phyloP scores from a whole-genome alignment of 2,797 vertebrate genomes.

The Eulemur mongoz region DNA sequence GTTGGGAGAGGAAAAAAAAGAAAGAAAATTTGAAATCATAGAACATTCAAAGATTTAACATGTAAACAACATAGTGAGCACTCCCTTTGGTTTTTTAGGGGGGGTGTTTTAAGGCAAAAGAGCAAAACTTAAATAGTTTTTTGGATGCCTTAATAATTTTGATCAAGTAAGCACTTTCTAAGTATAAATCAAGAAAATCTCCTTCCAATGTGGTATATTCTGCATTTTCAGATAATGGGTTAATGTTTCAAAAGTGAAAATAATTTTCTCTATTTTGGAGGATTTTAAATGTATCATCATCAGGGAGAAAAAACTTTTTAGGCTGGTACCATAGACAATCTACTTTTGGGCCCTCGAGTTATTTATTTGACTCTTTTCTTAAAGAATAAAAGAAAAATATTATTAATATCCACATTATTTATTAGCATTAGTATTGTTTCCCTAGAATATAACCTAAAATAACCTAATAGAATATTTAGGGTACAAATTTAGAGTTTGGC shows the following conservation, averaged over 20 bases:
- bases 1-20: too few relatives aligned
- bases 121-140: not conserved
- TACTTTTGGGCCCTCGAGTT: not conserved
- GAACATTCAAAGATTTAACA: not conserved
- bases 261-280: not conserved
- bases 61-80: not conserved
- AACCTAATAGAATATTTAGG: not conserved
- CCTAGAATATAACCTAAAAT: not conserved
- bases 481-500: not conserved
- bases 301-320: not conserved
- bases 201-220: not conserved
- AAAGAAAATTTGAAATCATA: not conserved
- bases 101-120: not conserved
- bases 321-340: not conserved
- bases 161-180: not conserved
- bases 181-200: not conserved
- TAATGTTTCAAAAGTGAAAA: slow-evolving; percentile 36
- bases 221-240: not conserved
- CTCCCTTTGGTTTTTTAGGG: not conserved
- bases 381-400: slow-evolving; percentile 28
- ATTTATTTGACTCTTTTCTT: not conserved
- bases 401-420: not conserved
- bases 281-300: slow-evolving; percentile 14
- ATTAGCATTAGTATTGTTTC: not conserved
- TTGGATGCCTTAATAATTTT: slow-evolving; percentile 20